Percentiles rank a stretch among this genome's conserved stretches.
phyloP scores from a whole-genome alignment of 2,113 vertebrate genomes.

The Patagioenas fasciata region DNA sequence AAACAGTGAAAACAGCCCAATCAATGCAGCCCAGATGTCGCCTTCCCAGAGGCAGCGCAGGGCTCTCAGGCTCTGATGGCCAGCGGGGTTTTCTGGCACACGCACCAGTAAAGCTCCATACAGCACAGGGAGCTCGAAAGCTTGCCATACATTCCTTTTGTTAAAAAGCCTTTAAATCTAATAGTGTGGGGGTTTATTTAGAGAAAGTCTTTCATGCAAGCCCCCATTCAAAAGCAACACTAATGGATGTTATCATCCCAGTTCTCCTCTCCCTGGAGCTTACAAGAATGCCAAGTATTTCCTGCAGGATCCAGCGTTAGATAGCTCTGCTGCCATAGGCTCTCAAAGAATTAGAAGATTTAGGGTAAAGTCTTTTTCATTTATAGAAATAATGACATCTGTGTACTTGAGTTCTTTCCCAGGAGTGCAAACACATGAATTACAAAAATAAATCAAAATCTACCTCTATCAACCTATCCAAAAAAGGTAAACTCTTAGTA shows the following conservation, averaged over 20 bases:
- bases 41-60: neutral
- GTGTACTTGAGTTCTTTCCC: neutral
- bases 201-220: neutral
- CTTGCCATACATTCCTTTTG: neutral
- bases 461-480: conserved; percentile 34
- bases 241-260: conserved; percentile 23
- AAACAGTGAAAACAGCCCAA: neutral
- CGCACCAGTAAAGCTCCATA: neutral
- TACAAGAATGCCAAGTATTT: conserved; percentile 50
- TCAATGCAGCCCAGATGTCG: neutral
- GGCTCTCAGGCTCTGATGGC: neutral
- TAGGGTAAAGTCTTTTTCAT: conserved; percentile 29
- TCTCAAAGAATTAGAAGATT: conserved; percentile 9
- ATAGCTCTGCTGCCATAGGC: neutral
- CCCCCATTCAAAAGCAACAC: conserved; percentile 20
- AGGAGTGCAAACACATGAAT: neutral
- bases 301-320: conserved; percentile 4
- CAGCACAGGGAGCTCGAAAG: neutral
- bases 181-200: neutral
- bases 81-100: neutral
- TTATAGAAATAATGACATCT: neutral
- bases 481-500: conserved; percentile 44
- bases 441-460: neutral
- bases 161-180: neutral
- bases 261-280: conserved; percentile 38